Evolutionary conservation across 2,797 vertebrate genomes (phyloP), one percentile per base, ranked within the genome.

Genomic region (Pogonophryne albipinna): DNA sequence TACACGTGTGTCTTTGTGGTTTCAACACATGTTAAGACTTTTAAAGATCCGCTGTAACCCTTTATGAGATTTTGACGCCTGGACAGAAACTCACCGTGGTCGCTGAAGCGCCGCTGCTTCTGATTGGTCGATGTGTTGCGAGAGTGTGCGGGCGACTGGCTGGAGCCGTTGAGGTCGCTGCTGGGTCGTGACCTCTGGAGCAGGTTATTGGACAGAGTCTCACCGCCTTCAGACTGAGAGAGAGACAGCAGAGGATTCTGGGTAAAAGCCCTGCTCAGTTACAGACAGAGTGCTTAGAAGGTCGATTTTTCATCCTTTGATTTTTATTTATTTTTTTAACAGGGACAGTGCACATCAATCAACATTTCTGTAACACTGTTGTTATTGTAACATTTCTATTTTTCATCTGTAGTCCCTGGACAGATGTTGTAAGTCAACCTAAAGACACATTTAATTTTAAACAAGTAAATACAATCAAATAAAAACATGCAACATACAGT

Each of bases 141-240:
- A 34, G 96, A 94, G 84, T 97, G 97, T 86, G 96, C 96, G 0
- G 97, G 97, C 6, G 97, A 98, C 78, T 96, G 96, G 6, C 94
- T 90, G 0, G 96, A 96, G 85, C 97, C 96, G 89, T 96, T 97
- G 92, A 97, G 87, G 92, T 98, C 97, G 0, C 97, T 98, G 91
- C 95, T 96, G 31, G 97, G 97, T 74, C 97, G 96, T 14, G 96
- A 95, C 83, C 97, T 95, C 64, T 96, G 97, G 87, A 94, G 92
- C 87, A 97, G 90, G 90, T 90, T 96, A 70, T 91, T 94, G 88
- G 96, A 96, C 69, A 96, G 71, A 0, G 96, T 96, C 47, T 97
- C 97, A 0, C 94, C 93, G 63, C 95, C 96, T 90, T 97, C 96
- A 82, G 96, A 96, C 97, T 98, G 17, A 70, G 42, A 71, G 66